Conservation (phyloP, 2,888 invertebrate species). For the Catocala nupta region DNA sequence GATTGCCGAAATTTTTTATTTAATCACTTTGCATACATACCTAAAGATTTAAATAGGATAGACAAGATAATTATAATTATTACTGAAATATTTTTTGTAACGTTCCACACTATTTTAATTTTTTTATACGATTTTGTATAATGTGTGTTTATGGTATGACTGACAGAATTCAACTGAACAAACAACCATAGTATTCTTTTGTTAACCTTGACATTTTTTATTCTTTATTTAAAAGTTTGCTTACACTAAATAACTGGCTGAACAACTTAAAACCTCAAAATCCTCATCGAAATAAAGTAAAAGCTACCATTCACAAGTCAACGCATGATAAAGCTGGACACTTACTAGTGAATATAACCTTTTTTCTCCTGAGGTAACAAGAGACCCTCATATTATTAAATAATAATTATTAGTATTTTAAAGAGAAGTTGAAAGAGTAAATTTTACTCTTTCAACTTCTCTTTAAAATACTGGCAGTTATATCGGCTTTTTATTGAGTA, state of each 20-base stretch:
- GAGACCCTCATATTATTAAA: no score
- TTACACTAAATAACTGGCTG: neutral
- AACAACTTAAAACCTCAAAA: neutral
- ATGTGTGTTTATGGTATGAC: slow-evolving; percentile 48
- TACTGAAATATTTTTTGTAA: slow-evolving; percentile 37
- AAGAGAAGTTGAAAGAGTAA: no score
- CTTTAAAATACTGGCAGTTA: no score
- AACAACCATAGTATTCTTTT: slow-evolving; percentile 26
- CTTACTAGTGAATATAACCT: neutral
- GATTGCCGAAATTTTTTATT: no score
- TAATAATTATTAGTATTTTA: no score
- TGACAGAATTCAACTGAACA: slow-evolving; percentile 52
- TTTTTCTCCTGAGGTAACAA: no score
- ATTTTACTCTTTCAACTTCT: no score
- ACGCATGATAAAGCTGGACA: neutral
- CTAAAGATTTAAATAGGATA: neutral
- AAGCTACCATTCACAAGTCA: no score
- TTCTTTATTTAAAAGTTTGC: slow-evolving; percentile 40
- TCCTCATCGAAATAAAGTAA: neutral
- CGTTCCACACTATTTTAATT: slow-evolving; percentile 52
- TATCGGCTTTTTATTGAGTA: no score
- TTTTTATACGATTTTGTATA: slow-evolving; percentile 61
- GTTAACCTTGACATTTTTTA: slow-evolving; percentile 12
- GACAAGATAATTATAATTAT: neutral
- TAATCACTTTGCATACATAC: no score